Base-by-base conservation (phyloP, 2,888 invertebrate genomes). In the Gisinianus flammeolus region DNA sequence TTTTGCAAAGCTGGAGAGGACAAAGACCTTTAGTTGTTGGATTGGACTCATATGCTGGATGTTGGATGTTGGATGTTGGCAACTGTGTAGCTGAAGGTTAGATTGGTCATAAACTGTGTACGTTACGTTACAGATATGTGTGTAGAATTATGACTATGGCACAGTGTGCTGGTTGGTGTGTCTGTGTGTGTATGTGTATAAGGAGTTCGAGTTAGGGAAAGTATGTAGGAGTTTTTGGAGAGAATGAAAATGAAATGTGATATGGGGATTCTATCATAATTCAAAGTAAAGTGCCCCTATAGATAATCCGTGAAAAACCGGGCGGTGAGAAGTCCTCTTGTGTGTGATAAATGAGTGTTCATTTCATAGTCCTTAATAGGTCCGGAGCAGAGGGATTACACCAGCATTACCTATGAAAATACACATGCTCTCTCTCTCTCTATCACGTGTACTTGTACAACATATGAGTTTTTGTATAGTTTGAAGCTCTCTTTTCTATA, bases 281-380 rank as follows among this genome's bases (percentile, higher is more conserved):
- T 68, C 68, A 68, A 19, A 6, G 44, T 26, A 68, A 68, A 68
- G 68, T 68, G 44, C 68, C 22, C 24, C 24, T 68, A 68, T 68
- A 68, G 68, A 68, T 68, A 35, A 68, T 35, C 66, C 68, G 44
- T 35, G 68, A 12, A 68, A 35, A 68, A 68, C 68, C n/a, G 44
- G 68, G 68, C 68, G 26, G 68, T 68, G 68, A 68, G 68, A n/a
- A n/a, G n/a, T n/a, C n/a, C n/a, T 68, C 68, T 68, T 19, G 5
- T 68, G 30, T 30, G 68, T 68, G 68, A 68, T 68, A 68, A 68
- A 68, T 68, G 68, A 68, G 22, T 68, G 68, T 68, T 68, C 68
- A 68, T 68, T 68, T 68, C 68, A 44, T 33, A 35, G 35, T 35
- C 68, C 68, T 68, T 68, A 68, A 68, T 68, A 68, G 68, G 68